Base-by-base conservation (phyloP, 2,797 vertebrate genomes). In the Artibeus lituratus region DNA sequence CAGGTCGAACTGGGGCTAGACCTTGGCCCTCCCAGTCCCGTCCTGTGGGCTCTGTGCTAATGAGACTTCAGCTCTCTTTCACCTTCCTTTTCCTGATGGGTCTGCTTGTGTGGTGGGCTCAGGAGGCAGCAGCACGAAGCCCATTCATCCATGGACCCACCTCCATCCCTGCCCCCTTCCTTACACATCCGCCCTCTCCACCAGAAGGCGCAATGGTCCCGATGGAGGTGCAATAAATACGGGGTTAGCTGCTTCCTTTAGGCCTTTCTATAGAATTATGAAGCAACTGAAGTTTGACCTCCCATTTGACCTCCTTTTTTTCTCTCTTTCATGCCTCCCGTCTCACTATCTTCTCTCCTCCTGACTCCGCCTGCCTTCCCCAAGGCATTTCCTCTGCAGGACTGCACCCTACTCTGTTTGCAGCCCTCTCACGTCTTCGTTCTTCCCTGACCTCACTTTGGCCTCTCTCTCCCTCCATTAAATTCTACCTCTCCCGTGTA, bases 401-500 rank as follows among this genome's bases (percentile, higher is more conserved):
- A 7, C 32, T 42, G 29, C 10, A 55, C 77, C 16, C 62, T 32
- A 26, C 24, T 87, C 67, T 2, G 7, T 49, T 47, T 49, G 22
- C 15, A 11, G 70, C 42, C 29, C 5, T 49, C 55, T 93, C 80
- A 4, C 2, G 10, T 44, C 51, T 47, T 69, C 69, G 32, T 42
- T 72, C 29, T 81, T 62, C 16, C 80, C 90, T 93, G 87, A 87
- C 90, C 90, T 96, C 53, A 39, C 72, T 1, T 37, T 70, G 62
- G 49, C 67, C 37, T 67, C 62, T 44, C 72, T 24, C 7, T 22
- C 11, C 7, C 18, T 70, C 70, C 37, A n/a, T 74, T 85, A 81
- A 85, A 81, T 49, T 19, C 47, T 18, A 18, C 67, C 80, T 82
- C 67, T 91, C 76, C 94, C 1, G 0, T 69, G 81, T 5, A 47